Percentiles rank a stretch among this genome's conserved stretches.
Evolutionary conservation across 2,113 vertebrate species (phyloP).

Genomic region (Platysternon megacephalum): DNA sequence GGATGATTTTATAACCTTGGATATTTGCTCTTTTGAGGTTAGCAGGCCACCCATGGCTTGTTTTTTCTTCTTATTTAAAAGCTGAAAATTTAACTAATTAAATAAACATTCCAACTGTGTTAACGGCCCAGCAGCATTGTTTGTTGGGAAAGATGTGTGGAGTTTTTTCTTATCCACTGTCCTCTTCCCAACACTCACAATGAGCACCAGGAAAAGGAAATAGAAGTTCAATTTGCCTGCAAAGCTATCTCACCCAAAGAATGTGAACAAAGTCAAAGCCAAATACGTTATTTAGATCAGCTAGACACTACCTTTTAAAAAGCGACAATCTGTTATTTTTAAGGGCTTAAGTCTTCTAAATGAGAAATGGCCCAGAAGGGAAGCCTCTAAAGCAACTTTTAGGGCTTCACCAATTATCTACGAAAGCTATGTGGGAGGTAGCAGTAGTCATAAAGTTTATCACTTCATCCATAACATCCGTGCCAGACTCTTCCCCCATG

Average conservation of each 20-base stretch:
- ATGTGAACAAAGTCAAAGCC: background rate
- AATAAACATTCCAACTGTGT: conserved; percentile 62
- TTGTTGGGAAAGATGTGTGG: background rate
- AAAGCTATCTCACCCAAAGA: background rate
- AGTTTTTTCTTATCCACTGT: background rate
- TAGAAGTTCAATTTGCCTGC: background rate
- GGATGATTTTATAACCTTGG: conserved; percentile 74
- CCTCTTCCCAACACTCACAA: background rate
- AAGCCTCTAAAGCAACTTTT: background rate
- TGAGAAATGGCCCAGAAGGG: background rate
- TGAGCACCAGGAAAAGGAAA: background rate
- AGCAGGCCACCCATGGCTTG: conserved; percentile 78
- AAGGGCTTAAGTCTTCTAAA: conserved; percentile 11
- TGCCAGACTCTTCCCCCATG: conserved; percentile 40
- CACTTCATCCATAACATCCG: conserved; percentile 50
- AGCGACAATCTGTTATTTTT: conserved; percentile 17
- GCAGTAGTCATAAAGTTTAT: conserved; percentile 62
- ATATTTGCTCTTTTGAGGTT: conserved; percentile 82
- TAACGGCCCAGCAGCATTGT: conserved; percentile 60
- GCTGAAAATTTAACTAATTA: conserved; percentile 77
- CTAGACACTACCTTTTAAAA: conserved; percentile 7
- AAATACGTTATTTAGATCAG: conserved; percentile 52
- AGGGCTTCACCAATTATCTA: conserved; percentile 45
- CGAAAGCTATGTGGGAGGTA: conserved; percentile 64
- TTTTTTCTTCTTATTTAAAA: conserved; percentile 74